Evolutionary conservation across 1,140 invertebrate species (phyloP), one percentile per base, ranked within the genome.

Genomic region (Drosophila paulistorum): DNA sequence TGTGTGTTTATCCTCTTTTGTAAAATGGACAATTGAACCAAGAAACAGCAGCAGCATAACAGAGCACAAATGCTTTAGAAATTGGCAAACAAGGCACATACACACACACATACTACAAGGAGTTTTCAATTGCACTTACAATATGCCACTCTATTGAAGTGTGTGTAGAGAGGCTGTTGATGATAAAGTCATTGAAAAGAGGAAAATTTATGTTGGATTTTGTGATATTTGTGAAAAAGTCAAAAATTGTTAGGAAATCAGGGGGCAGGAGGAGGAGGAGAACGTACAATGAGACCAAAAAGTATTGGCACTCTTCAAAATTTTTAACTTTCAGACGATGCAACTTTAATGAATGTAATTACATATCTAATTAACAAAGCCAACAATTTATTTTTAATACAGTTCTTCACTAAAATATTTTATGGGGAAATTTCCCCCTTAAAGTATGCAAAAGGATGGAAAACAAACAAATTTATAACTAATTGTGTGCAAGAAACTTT

Each of bases 121-220:
- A 23, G n/a, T 51, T 51, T 51, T 51, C 45, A 51, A 51, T 51
- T 51, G 45, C 45, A 51, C 45, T 51, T 51, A 51, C 45, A 20
- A 51, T 17, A 51, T 51, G 45, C 17, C 45, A 51, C 45, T 51
- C 17, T 51, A 51, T 51, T 51, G 17, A 51, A 51, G 45, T 51
- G 45, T 13, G 37, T 39, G 37, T 26, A 26, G 10, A 51, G 45
- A 23, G 45, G 45, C 45, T 51, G 45, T 51, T 51, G 45, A 51
- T 51, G 17, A 23, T 51, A 20, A 51, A 23, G 45, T 51, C 45
- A 51, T 23, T 51, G 45, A 51, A 51, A 30, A 23, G 45, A 51
- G 17, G 2, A 51, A 51, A 51, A 51, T 51, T 51, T 48, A 17
- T 51, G 45, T 23, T 51, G 17, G 45, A 51, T 39, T 39, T 13